Base-by-base conservation (phyloP, 1,140 invertebrate species). In the Stegodyphus dumicola region DNA sequence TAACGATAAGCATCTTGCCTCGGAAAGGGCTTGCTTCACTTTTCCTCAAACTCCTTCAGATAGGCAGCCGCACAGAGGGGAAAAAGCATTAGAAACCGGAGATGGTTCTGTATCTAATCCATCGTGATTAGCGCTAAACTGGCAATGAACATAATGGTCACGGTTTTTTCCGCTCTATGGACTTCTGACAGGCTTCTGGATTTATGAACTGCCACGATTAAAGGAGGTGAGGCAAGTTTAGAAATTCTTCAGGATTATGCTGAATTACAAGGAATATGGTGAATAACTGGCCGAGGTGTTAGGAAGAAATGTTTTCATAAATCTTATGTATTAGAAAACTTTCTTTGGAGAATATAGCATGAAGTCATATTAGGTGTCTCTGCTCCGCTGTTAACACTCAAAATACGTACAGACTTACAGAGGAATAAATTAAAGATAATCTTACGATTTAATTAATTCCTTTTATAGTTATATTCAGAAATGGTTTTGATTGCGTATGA, bases 91-190 rank as follows among this genome's bases (percentile, higher is more conserved):
- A 66, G 81, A 85, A 85, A 76, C 64, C 73, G 64, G 73, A 70
- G 70, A 83, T 66, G 70, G 71, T 53, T 83, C 74, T 54, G 73
- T 83, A 75, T 85, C 81, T 85, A 85, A 85, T 85, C 74, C 66
- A 77, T 85, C 54, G 17, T 70, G 81, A 85, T 85, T 85, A 85
- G 81, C 52, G 81, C 74, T 85, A 85, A 85, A 85, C 81, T 76
- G 81, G 81, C 81, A 76, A 85, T 85, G 81, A 85, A 77, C 81
- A 85, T 77, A 85, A 85, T 85, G 74, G 81, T 75, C 81, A 85
- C 71, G 74, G 53, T 85, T 85, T 83, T 85, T 85, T 85, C 73
- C 71, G 74, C 81, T 52, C 78, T 80, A 60, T 18, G 69, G 66
- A 17, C 67, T 73, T 56, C n/a, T 83, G 78, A 73, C 78, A 81